These are phyloP conservation scores for Adoxophyes honmai DNA, from an alignment of 1,140 invertebrate genomes.

Conservation along the genomic window DNA sequence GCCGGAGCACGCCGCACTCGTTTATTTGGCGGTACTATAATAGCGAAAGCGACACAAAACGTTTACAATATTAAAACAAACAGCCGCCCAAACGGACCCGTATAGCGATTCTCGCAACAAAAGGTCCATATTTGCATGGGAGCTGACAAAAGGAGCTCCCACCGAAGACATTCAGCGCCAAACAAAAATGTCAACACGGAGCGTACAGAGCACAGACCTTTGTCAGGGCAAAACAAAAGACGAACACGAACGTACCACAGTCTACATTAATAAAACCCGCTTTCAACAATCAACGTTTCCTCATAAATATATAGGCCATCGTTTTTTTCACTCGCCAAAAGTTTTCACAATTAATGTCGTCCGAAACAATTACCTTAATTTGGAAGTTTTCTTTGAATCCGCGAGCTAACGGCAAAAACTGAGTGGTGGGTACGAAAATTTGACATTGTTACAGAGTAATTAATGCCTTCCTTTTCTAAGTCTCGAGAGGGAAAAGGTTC, in stretches of 20 bases:
- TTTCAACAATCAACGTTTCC: neutral
- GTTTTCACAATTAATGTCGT: neutral
- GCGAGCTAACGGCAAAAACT: neutral
- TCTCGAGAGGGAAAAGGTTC: no score
- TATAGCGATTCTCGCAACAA: conserved; percentile 24
- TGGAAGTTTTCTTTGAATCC: neutral
- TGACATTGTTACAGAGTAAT: no score
- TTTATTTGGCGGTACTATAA: neutral
- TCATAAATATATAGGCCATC: neutral
- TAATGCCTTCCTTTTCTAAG: no score
- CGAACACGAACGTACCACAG: conserved; percentile 19
- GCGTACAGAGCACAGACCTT: conserved; percentile 28
- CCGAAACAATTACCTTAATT: neutral
- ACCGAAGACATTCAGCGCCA: conserved; percentile 50
- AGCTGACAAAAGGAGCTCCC: conserved; percentile 48
- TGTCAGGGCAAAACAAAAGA: conserved; percentile 29
- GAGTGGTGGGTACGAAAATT: neutral
- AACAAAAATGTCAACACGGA: conserved; percentile 59
- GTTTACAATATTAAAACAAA: conserved; percentile 22
- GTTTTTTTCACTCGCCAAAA: neutral
- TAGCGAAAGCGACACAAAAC: conserved; percentile 12
- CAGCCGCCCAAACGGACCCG: conserved; percentile 17
- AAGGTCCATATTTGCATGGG: conserved; percentile 41
- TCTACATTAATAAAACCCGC: conserved; percentile 7
- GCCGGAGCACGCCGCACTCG: no score